A percentile compares a stretch with the other conserved stretches of the same genome.
Evolutionary conservation across 2,888 invertebrate genomes (phyloP).

Genomic region (Anagyrus pseudococci): DNA sequence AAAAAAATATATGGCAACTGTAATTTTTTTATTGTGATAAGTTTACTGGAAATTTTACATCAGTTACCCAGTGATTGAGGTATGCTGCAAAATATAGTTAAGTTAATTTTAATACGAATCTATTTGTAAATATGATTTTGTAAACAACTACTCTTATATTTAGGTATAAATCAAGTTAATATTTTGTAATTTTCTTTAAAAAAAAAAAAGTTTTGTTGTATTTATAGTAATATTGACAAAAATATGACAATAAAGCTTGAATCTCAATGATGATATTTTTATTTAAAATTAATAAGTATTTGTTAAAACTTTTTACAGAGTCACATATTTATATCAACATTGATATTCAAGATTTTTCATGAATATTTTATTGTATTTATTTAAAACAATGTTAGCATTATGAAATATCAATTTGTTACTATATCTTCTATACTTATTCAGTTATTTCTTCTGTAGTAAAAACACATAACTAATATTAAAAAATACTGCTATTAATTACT

Average conservation of each 20-base stretch:
- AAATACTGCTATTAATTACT: slow-evolving; percentile 35
- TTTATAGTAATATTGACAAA: slow-evolving; percentile 31
- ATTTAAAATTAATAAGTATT: slow-evolving; percentile 17
- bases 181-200: slow-evolving; percentile 37
- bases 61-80: slow-evolving; percentile 34
- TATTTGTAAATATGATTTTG: slow-evolving; percentile 39
- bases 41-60: slow-evolving; percentile 30
- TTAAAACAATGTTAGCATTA: slow-evolving; percentile 27
- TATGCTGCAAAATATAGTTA: slow-evolving; percentile 30
- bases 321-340: slow-evolving; percentile 16
- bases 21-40: slow-evolving; percentile 36
- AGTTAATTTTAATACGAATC: slow-evolving; percentile 30
- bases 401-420: slow-evolving; percentile 29
- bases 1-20: slow-evolving; percentile 24
- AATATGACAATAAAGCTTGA: slow-evolving; percentile 28
- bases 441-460: slow-evolving; percentile 29
- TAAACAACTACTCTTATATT: slow-evolving; percentile 34
- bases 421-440: slow-evolving; percentile 24
- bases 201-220: slow-evolving; percentile 30
- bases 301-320: slow-evolving; percentile 14
- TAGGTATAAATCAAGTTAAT: slow-evolving; percentile 28
- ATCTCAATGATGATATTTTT: slow-evolving; percentile 30
- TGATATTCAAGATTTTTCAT: slow-evolving; percentile 26
- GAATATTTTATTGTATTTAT: slow-evolving; percentile 28
- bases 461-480: slow-evolving; percentile 32